Percentiles rank a stretch among this genome's conserved stretches.
Conservation (phyloP, 2,113 vertebrate species). For the Peromyscus polionotus region DNA sequence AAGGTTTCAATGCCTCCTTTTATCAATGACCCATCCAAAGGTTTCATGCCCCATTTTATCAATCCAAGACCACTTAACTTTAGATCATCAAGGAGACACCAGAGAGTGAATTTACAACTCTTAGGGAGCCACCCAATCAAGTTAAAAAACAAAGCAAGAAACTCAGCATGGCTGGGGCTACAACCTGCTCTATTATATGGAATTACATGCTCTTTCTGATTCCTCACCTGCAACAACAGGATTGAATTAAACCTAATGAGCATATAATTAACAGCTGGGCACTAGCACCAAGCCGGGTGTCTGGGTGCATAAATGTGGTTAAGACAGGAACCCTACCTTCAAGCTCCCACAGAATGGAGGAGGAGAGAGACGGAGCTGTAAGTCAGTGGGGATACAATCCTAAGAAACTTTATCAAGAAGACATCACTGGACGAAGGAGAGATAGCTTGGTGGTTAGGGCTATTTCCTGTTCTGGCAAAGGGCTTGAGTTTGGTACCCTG, state of each 20-base stretch:
- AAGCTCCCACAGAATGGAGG: neutral
- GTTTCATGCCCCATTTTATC: neutral
- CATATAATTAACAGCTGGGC: neutral
- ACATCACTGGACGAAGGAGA: neutral
- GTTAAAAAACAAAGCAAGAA: neutral
- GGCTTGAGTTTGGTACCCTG: neutral
- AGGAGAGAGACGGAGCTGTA: neutral
- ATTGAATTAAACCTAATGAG: slow-evolving; percentile 27
- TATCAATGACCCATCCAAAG: slow-evolving; percentile 46
- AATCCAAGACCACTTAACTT: slow-evolving; percentile 3
- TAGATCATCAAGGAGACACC: neutral
- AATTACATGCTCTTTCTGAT: neutral
- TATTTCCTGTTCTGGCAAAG: neutral
- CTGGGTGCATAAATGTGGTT: neutral
- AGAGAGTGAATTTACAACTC: slow-evolving; percentile 38
- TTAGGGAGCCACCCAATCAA: neutral
- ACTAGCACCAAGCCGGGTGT: neutral
- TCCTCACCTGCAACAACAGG: neutral
- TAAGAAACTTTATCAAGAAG: neutral
- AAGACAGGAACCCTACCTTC: neutral
- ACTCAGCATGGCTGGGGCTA: neutral
- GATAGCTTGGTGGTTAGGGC: too few species aligned
- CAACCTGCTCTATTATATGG: neutral
- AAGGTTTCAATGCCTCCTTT: slow-evolving; percentile 23
- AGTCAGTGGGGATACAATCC: neutral